These are phyloP conservation scores for Hecatera dysodea DNA, from an alignment of 2,888 invertebrate genomes.

Conservation along the genomic window DNA sequence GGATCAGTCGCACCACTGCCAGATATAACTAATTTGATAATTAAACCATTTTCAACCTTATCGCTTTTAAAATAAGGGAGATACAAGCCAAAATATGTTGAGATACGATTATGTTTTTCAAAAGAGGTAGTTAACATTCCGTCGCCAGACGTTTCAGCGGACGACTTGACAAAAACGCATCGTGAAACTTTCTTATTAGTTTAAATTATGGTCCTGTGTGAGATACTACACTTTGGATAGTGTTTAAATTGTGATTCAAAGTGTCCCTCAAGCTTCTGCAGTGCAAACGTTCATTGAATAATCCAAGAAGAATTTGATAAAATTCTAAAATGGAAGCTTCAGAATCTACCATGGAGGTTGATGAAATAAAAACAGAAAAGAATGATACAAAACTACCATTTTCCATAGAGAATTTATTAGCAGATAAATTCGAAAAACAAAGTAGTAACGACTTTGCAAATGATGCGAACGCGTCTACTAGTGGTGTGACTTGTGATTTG, in stretches of 20 bases:
- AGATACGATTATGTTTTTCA: conserved; percentile 81
- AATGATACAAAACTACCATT: conserved; percentile 81
- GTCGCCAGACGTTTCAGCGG: conserved; percentile 82
- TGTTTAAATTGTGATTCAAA: conserved; percentile 68
- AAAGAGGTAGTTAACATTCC: conserved; percentile 86
- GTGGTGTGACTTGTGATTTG: conserved; percentile 63
- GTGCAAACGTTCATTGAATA: conserved; percentile 67
- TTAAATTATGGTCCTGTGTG: conserved; percentile 76
- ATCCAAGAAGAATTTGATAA: conserved; percentile 22
- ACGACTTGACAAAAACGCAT: conserved; percentile 89
- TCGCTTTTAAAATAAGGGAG: conserved; percentile 51
- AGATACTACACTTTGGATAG: conserved; percentile 53
- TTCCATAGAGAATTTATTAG: conserved; percentile 85
- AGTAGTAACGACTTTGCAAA: conserved; percentile 46
- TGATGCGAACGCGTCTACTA: conserved; percentile 65
- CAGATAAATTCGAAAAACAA: conserved; percentile 79
- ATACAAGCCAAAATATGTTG: conserved; percentile 40
- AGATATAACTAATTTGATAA: conserved; percentile 73
- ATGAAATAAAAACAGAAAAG: conserved; percentile 77
- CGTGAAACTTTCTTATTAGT: conserved; percentile 86
- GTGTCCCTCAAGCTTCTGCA: conserved; percentile 55
- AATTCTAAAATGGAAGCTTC: conserved; percentile 59
- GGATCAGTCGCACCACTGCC: conserved; percentile 72
- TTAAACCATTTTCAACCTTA: conserved; percentile 72
- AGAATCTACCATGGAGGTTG: conserved; percentile 73